Percentiles rank a stretch among this genome's conserved stretches.
Evolutionary conservation across 2,113 vertebrate genomes (phyloP).

Genomic region (Sorex araneus): DNA sequence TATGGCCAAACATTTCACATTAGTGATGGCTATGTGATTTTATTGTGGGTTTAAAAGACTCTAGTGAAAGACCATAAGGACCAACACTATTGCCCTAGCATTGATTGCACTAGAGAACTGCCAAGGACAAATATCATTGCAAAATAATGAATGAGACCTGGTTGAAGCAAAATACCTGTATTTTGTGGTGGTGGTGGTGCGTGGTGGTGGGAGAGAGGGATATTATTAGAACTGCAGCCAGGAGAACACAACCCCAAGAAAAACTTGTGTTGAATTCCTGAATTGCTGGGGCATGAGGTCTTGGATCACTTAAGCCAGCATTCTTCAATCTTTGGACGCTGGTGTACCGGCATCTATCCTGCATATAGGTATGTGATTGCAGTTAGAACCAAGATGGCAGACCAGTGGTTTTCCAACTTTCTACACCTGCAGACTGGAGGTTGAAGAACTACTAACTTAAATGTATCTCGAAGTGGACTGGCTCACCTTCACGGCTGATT

Average conservation of each 20-base stretch:
- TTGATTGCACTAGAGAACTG: constrained; percentile 7
- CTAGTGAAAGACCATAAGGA: neutral
- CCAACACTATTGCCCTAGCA: neutral
- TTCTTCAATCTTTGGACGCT: too few relatives aligned
- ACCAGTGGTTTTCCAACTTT: too few relatives aligned
- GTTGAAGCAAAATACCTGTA: neutral
- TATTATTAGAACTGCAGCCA: neutral
- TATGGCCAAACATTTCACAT: neutral
- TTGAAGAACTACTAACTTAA: neutral
- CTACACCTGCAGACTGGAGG: too few relatives aligned
- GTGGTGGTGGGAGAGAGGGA: neutral
- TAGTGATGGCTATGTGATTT: neutral
- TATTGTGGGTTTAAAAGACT: neutral
- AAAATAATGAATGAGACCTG: neutral
- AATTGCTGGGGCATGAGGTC: too few relatives aligned
- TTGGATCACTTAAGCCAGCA: too few relatives aligned
- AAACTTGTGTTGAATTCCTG: neutral
- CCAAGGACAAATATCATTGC: neutral
- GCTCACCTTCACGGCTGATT: neutral
- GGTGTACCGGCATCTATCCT: too few relatives aligned
- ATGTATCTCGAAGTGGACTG: neutral
- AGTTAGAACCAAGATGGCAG: too few relatives aligned
- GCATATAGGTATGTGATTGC: too few relatives aligned
- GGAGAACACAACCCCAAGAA: neutral
- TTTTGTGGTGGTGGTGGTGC: neutral